Base-by-base conservation (phyloP, 2,888 invertebrate genomes). In the Amphipyra berbera region DNA sequence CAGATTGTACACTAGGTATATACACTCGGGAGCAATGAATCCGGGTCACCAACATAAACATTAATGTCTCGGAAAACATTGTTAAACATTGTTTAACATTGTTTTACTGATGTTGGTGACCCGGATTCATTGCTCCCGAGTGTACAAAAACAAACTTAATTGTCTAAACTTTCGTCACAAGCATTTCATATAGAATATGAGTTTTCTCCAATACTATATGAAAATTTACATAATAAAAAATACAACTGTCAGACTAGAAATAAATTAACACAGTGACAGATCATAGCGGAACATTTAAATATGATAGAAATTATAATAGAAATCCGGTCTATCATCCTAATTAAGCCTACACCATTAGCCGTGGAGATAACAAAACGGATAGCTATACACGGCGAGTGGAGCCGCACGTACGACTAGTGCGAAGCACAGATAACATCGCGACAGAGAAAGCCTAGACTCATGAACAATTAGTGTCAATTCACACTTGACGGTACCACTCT, bases 391-490 rank as follows among this genome's bases (percentile, higher is more conserved):
- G 71, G 78, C 67, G 69, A 69, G 77, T 78, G 74, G 80, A 80
- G 79, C 77, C 76, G 79, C 79, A 56, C 60, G 60, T 77, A 69
- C 62, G 62, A 66, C 79, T 82, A 79, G 81, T 78, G 80, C 69
- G 70, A 78, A 76, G 74, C 58, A 41, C 9, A 38, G 70, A 85
- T 84, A 84, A 75, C 54, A 83, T 84, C 82, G 68, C 48, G 64
- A 68, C 68, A 59, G 73, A 71, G 81, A 82, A 83, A 84, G 69
- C 81, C 78, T 80, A 78, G 82, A 82, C 77, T 68, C 70, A 77
- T 71, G 68, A 78, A 84, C 80, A 84, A 84, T 83, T 84, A 71
- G 71, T 71, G 71, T 71, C 71, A 71, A 71, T 71, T 82, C 79
- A 79, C 64, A 67, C 59, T 62, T 69, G 68, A 69, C 71, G 71